Base-by-base conservation (phyloP, 2,888 invertebrate genomes). In the Halictus quadricinctus region DNA sequence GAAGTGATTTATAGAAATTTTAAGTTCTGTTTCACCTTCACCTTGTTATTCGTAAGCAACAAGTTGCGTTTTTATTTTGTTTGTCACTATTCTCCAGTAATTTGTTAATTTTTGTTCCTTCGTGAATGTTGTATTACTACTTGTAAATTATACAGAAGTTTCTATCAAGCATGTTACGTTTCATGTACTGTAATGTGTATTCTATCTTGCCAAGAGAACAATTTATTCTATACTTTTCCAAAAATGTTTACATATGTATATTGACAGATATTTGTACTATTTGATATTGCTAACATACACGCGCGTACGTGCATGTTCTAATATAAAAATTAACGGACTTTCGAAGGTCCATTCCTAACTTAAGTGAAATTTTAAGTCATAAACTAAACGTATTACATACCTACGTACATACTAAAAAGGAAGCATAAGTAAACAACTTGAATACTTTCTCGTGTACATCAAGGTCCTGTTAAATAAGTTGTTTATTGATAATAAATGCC, bases 401-500 rank as follows among this genome's bases (percentile, higher is more conserved):
- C 91, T 92, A 91, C 91, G 91, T 91, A 91, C 93, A 91, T 93
- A 92, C 89, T 92, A 91, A 90, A 91, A 88, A 86, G 69, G 76
- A 89, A 86, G 82, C 90, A 92, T 92, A 92, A 93, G 90, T 91
- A 92, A 92, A 93, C 90, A 90, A 93, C 93, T 92, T 91, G 88
- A 93, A 92, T 92, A 93, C 91, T 94, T 91, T 94, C 93, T 94
- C 93, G 92, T 94, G 94, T 94, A 94, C 93, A 94, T 94, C 93
- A 94, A 94, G 91, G 93, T 93, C 92, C 94, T 94, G 94, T 94
- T 94, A 93, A 94, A 94, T 94, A 94, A 94, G 94, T 94, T 94
- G 94, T 94, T 94, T 94, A 94, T 93, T 93, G 91, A 94, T 94
- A 94, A 94, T 94, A 94, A 94, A 94, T 93, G 94, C 94, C 94